phyloP scores from a whole-genome alignment of 2,888 invertebrate species.

The Drosophila mimica region DNA sequence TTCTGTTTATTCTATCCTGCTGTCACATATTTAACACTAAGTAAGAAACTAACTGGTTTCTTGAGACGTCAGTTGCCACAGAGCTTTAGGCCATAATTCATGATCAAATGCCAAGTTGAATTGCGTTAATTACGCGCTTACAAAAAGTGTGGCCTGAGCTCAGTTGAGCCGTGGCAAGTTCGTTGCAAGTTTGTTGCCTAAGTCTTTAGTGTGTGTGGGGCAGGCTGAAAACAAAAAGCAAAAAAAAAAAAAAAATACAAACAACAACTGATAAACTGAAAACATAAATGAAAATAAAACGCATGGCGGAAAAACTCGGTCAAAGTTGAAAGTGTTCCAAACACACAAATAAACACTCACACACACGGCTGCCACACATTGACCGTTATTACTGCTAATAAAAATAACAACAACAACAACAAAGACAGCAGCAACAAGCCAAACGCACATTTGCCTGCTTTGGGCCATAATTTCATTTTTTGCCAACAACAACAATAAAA shows the following conservation, averaged over 20 bases:
- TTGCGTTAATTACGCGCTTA: slow-evolving; percentile 33
- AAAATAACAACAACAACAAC: slow-evolving; percentile 12
- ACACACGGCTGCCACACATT: slow-evolving; percentile 21
- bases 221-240: slow-evolving; percentile 7
- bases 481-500: slow-evolving; percentile 38
- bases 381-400: slow-evolving; percentile 37
- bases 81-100: slow-evolving; percentile 32
- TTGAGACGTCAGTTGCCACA: slow-evolving; percentile 15
- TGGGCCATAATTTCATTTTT: slow-evolving; percentile 65
- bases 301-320: slow-evolving; percentile 51
- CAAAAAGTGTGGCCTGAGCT: background rate
- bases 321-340: slow-evolving; percentile 75
- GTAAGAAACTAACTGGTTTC: slow-evolving; percentile 2
- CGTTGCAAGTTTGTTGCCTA: slow-evolving; percentile 71
- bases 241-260: too few relatives aligned
- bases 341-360: background rate
- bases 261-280: slow-evolving; percentile 1
- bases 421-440: slow-evolving; percentile 12
- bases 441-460: slow-evolving; percentile 33
- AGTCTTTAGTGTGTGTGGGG: slow-evolving; percentile 66
- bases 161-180: slow-evolving; percentile 15
- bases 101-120: slow-evolving; percentile 39
- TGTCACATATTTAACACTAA: background rate
- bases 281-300: slow-evolving; percentile 13
- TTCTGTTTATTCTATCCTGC: background rate